Conservation (phyloP, 2,113 vertebrate genomes). For the Acrocephalus arundinaceus region DNA sequence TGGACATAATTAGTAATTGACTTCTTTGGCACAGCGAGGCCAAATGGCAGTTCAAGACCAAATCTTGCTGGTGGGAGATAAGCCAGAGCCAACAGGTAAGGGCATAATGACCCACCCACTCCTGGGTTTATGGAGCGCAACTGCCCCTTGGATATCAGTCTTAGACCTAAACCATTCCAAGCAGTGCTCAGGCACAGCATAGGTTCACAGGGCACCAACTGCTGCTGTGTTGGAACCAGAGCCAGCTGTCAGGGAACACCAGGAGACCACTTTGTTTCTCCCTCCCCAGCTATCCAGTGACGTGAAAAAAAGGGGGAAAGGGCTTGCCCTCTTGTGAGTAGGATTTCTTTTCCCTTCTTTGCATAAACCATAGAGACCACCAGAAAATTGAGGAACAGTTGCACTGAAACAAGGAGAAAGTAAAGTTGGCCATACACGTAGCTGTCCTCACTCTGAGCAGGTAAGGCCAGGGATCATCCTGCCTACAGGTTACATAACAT, state of each 20-base stretch:
- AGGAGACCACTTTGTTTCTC: background rate
- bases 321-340: background rate
- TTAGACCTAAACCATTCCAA: background rate
- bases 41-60: background rate
- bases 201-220: background rate
- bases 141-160: background rate
- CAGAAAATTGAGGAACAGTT: background rate
- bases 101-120: background rate
- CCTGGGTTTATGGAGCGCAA: background rate
- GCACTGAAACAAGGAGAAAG: background rate
- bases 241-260: background rate
- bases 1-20: background rate
- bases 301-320: background rate
- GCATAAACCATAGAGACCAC: background rate
- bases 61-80: background rate
- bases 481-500: background rate
- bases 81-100: background rate
- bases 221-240: background rate
- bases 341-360: background rate
- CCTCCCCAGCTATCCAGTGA: background rate
- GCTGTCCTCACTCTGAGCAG: background rate
- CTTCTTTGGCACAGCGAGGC: background rate
- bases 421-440: rapidly evolving
- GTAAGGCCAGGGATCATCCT: background rate
- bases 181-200: background rate